Conservation (phyloP, 2,797 vertebrate species). For the Salarias fasciatus region DNA sequence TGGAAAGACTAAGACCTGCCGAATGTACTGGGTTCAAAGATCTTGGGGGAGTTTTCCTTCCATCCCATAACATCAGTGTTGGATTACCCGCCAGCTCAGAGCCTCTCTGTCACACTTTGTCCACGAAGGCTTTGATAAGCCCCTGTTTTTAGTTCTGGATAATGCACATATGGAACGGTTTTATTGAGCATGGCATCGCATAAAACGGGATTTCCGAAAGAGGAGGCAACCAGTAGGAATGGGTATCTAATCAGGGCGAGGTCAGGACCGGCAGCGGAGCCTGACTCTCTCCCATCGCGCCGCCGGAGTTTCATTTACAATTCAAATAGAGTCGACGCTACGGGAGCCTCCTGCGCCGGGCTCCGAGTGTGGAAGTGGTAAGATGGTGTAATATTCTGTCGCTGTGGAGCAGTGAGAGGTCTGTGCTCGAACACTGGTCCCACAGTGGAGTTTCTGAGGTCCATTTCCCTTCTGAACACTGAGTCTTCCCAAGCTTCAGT, state of each 20-base stretch:
- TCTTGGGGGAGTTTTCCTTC: constrained; percentile 51
- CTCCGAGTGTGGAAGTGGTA: constrained; percentile 26
- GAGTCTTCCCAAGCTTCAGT: too few relatives aligned
- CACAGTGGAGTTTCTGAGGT: constrained; percentile 1
- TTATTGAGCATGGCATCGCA: constrained; percentile 71
- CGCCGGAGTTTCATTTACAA: constrained; percentile 57
- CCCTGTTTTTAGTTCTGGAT: constrained; percentile 69
- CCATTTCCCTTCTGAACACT: constrained; percentile 22
- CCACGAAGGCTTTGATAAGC: constrained; percentile 69
- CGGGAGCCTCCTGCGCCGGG: constrained; percentile 44
- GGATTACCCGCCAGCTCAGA: constrained; percentile 57
- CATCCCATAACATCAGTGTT: constrained; percentile 63
- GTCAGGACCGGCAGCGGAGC: constrained; percentile 35
- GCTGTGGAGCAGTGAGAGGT: constrained; percentile 13
- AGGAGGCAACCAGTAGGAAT: constrained; percentile 48
- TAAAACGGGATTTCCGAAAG: constrained; percentile 72
- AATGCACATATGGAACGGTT: constrained; percentile 75
- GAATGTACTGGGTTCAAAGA: constrained; percentile 21
- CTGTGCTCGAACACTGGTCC: constrained; percentile 32
- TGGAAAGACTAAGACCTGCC: constrained; percentile 13
- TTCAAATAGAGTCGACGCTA: constrained; percentile 55
- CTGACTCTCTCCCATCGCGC: constrained; percentile 7
- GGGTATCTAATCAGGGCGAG: constrained; percentile 50
- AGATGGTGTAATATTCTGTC: constrained; percentile 29
- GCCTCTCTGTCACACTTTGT: constrained; percentile 56